Evolutionary conservation across 2,888 invertebrate genomes (phyloP).

Genomic region (Mongoloraphidia duomilia): DNA sequence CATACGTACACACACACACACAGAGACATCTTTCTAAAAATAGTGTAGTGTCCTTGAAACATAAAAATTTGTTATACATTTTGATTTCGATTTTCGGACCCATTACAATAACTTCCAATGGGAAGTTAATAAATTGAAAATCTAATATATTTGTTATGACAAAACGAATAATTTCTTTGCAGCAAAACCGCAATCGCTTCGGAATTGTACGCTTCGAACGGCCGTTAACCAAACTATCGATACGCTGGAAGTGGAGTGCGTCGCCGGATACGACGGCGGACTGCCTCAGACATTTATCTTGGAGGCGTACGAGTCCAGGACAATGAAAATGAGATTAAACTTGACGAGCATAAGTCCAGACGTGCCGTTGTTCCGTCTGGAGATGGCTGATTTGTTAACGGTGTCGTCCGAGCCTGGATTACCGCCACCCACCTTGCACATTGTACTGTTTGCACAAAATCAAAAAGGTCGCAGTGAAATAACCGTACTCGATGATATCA

Average conservation of each 20-base stretch:
- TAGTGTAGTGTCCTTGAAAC: too few species aligned
- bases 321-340: slow-evolving; percentile 55
- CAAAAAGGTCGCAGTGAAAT: slow-evolving; percentile 75
- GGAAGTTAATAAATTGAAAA: too few species aligned
- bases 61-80: too few species aligned
- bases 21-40: too few species aligned
- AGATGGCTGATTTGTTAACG: slow-evolving; percentile 46
- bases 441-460: slow-evolving; percentile 71
- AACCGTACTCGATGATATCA: slow-evolving; percentile 69
- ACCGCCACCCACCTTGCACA: slow-evolving; percentile 48
- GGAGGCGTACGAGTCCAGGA: slow-evolving; percentile 65
- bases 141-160: too few species aligned
- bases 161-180: slow-evolving; percentile 14
- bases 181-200: slow-evolving; percentile 69
- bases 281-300: slow-evolving; percentile 71
- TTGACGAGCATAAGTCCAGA: slow-evolving; percentile 45
- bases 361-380: slow-evolving; percentile 45
- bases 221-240: slow-evolving; percentile 43
- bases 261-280: slow-evolving; percentile 80
- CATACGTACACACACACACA: too few species aligned
- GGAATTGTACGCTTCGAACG: slow-evolving; percentile 71
- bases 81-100: too few species aligned
- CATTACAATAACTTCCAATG: too few species aligned
- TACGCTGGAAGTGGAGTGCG: slow-evolving; percentile 65
- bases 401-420: slow-evolving; percentile 23